Evolutionary conservation across 1,140 invertebrate species (phyloP), one percentile per base, ranked within the genome.

Genomic region (Leptonema lineaticorne): DNA sequence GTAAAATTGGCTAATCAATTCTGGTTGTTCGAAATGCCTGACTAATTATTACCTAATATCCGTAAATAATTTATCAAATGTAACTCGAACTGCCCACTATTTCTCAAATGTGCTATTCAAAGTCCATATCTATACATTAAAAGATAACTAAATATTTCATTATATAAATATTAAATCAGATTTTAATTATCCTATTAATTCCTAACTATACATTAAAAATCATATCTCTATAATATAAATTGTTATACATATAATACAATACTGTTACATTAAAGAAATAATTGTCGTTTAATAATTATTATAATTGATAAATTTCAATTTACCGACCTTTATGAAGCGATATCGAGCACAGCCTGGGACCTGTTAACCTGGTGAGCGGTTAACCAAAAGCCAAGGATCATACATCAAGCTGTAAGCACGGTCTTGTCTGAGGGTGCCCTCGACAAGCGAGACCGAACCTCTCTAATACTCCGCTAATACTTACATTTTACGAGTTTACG

Each of bases 401-500:
- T 64, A 64, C 62, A 64, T 64, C 62, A 64, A 64, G 62, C 46
- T 64, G 62, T 64, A 64, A 64, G 62, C 62, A 33, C 16, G 45
- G 41, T 28, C 62, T 50, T 48, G 37, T 26, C 30, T n/a, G n/a
- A 33, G 27, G 62, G 62, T 14, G 26, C 8, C 63, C 46, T 20
- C 28, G 48, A 64, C 29, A 58, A 66, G 64, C 37, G 64, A 58
- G 50, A 58, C 64, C 64, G 64, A 63, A 59, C 69, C 69, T 68
- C 64, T 71, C 64, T 71, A 71, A 68, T 71, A 68, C 60, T 60
- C 27, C 58, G 67, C 70, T 71, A 71, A 71, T 69, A 68, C 70
- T 69, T 71, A 71, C 70, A 71, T 63, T 71, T 71, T 71, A 71
- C 70, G 67, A 71, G 70, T 67, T 67, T 67, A 67, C 69, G 63